Percentiles rank a stretch among this genome's conserved stretches.
Conservation (phyloP, 35 echinoderm and acorn worm genomes). For the Diadema setosum region DNA sequence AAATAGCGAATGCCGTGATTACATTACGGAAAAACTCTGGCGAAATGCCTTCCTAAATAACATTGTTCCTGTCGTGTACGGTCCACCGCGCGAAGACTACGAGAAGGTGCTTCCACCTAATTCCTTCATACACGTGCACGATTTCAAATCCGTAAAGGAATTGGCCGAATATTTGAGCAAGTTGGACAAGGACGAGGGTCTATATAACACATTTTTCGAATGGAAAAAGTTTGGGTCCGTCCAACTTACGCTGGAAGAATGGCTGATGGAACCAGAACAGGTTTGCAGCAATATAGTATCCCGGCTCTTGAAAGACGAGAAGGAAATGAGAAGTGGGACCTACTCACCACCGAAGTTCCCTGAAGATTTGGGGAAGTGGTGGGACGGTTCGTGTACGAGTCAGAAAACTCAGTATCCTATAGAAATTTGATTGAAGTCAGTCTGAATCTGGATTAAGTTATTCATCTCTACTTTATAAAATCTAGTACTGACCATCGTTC, state of each 20-base stretch:
- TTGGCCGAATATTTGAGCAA: conserved; percentile 47
- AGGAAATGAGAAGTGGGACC: background rate
- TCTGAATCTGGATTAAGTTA: too few relatives aligned
- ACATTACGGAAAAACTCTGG: conserved; percentile 72
- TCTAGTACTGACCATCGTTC: too few relatives aligned
- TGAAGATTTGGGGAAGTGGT: background rate
- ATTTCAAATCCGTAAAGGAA: conserved; percentile 15
- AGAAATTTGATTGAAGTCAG: too few relatives aligned
- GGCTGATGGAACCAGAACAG: background rate
- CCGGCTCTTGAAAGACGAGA: background rate
- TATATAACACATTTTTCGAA: conserved; percentile 72
- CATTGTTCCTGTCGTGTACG: conserved; percentile 26
- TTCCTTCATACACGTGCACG: conserved; percentile 39
- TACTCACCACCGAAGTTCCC: background rate
- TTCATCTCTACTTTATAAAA: too few relatives aligned
- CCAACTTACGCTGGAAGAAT: background rate
- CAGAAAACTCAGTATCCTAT: too few relatives aligned
- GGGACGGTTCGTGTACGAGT: background rate
- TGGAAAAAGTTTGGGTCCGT: conserved; percentile 48
- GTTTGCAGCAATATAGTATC: background rate
- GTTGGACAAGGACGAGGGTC: background rate
- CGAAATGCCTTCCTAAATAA: conserved; percentile 34
- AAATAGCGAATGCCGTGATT: conserved; percentile 53
- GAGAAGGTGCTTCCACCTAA: conserved; percentile 5
- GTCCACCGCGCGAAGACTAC: conserved; percentile 27